Evolutionary conservation across 2,113 vertebrate genomes (phyloP), one percentile per base, ranked within the genome.

Genomic region (Amphiprion ocellaris): DNA sequence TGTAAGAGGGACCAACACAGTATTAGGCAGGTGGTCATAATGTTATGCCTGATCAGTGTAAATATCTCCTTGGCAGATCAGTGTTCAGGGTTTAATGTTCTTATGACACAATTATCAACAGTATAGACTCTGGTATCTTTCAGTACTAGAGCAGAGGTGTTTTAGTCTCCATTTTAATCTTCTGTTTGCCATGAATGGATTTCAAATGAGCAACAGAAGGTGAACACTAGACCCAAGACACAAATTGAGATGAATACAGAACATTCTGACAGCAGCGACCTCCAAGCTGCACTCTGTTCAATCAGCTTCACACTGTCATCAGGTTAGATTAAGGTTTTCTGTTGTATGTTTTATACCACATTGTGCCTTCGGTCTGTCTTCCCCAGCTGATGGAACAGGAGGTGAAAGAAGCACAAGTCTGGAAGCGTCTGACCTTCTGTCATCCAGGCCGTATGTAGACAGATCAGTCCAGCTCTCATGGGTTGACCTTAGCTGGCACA

Each of bases 341-440:
- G 17, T 49, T 49, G 47, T 5, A 49, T 16, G 17, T 47, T 49
- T 19, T 49, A 49, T 49, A 6, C 47, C 7, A 17, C 47, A 49
- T 19, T 5, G 15, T 19, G 47, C 15, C 47, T 11, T 19, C 15
- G 7, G 15, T 49, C 41, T 59, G 30, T 30, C 55, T 16, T 65
- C 4, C 14, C 3, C 50, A 52, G 44, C 1, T 52, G 24, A 74
- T 47, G 26, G 10, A 74, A 37, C 28, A 46, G 66, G 26, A 68
- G 76, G 0, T 21, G 14, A 71, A 67, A 63, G 8, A 39, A 63
- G 49, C 26, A 55, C 46, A 67, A 28, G 24, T 26, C 55, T 37
- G 5, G 33, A 66, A 58, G 61, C 65, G 58, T 52, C 53, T 17
- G 17, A 58, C 60, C 72, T 81, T 26, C 39, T 59, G 69, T 69